Evolutionary conservation across 2,113 vertebrate genomes (phyloP).

Genomic region (Dryoscopus gambensis): DNA sequence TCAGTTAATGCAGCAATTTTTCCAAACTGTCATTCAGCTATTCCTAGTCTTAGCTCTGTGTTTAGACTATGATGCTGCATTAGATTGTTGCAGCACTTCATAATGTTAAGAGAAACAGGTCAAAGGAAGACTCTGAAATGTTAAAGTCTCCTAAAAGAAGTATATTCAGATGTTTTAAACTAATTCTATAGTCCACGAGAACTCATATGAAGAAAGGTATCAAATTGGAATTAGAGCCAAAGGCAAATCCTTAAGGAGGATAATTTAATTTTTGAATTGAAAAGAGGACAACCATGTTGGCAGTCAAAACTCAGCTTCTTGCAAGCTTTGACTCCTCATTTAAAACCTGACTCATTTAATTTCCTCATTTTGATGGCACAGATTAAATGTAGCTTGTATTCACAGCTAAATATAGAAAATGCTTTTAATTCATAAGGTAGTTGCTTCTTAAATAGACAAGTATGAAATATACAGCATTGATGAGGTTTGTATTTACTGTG

Average conservation of each 20-base stretch:
- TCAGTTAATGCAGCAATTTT: not conserved
- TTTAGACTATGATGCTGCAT: not conserved
- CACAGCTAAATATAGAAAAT: not conserved
- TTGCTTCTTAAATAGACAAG: not conserved
- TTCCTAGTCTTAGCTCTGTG: not conserved
- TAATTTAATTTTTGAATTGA: slow-evolving; percentile 1
- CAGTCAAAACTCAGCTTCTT: not conserved
- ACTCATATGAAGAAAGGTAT: not conserved
- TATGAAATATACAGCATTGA: not conserved
- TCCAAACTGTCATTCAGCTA: not conserved
- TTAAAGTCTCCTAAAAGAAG: not conserved
- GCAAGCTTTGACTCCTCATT: not conserved
- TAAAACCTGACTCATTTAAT: not conserved
- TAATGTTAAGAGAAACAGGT: not conserved
- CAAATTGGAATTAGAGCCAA: not conserved
- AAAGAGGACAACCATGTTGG: not conserved
- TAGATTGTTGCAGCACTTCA: not conserved
- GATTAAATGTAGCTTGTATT: not conserved
- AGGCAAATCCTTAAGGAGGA: slow-evolving; percentile 12
- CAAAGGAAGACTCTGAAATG: not conserved
- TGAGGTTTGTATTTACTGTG: not conserved
- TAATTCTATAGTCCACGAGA: not conserved
- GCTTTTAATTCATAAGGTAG: not conserved
- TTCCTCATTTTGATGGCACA: not conserved
- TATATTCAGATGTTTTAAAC: not conserved